Evolutionary conservation across 2,797 vertebrate species (phyloP).

Genomic region (Onychomys leucogaster): DNA sequence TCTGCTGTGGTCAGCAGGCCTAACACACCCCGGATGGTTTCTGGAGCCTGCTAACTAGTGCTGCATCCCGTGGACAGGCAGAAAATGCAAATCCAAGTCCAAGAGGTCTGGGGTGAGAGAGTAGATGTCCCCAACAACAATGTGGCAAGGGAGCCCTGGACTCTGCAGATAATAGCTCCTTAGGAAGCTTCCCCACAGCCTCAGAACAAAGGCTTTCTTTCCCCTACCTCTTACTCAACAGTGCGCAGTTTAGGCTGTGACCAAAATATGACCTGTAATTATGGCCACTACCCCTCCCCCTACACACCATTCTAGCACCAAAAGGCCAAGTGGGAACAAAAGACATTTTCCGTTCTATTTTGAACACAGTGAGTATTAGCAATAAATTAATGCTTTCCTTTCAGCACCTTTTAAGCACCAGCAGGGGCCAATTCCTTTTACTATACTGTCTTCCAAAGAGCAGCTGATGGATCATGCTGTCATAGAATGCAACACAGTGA

Average conservation of each 20-base stretch:
- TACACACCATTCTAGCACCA: conserved; percentile 20
- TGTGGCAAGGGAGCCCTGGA: not conserved
- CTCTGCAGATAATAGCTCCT: not conserved
- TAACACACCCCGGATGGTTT: conserved; percentile 19
- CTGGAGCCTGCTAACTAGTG: not conserved
- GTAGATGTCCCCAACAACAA: not conserved
- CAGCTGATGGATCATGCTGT: conserved; percentile 74
- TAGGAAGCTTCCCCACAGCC: conserved; percentile 8
- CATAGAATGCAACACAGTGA: not conserved
- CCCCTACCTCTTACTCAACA: not conserved
- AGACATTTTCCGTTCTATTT: conserved; percentile 76
- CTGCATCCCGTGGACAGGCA: not conserved
- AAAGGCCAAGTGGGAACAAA: conserved; percentile 67
- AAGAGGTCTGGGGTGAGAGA: not conserved
- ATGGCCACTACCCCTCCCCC: not conserved
- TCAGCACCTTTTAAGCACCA: conserved; percentile 75
- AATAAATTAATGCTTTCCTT: conserved; percentile 76
- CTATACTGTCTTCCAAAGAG: conserved; percentile 73
- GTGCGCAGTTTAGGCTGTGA: conserved; percentile 56
- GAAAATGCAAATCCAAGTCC: conserved; percentile 26
- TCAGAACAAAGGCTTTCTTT: conserved; percentile 64
- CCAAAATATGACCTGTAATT: conserved; percentile 65
- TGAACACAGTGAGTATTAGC: conserved; percentile 75
- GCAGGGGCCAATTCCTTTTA: conserved; percentile 68
- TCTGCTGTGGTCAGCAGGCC: conserved; percentile 45